These are phyloP conservation scores for Cistogaster globosa DNA, from an alignment of 2,888 invertebrate species.

Conservation along the genomic window DNA sequence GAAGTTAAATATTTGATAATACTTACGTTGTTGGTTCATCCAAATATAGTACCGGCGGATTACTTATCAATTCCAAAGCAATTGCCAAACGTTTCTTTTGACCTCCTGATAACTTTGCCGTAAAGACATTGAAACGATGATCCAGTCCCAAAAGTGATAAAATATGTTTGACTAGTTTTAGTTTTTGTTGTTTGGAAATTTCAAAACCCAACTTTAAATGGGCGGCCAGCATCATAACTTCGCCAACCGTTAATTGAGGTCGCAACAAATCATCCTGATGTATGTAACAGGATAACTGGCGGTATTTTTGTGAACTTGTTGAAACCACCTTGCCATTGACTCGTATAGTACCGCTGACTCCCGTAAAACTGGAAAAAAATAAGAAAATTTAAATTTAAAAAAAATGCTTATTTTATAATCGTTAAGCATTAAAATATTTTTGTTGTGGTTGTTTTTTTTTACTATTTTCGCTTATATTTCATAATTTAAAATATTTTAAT, in stretches of 20 bases:
- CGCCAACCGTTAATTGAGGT: conserved; percentile 89
- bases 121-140: conserved; percentile 87
- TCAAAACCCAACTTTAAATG: conserved; percentile 91
- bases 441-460: neutral
- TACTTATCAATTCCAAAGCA: conserved; percentile 92
- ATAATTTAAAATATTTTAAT: neutral
- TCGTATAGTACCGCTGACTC: conserved; percentile 88
- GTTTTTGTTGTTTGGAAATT: conserved; percentile 87
- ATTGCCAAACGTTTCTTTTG: conserved; percentile 92
- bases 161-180: conserved; percentile 89
- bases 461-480: conserved; percentile 5
- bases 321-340: conserved; percentile 87
- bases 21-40: conserved; percentile 94
- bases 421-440: too few species aligned
- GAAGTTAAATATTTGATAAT: too few species aligned
- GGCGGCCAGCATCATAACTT: conserved; percentile 92
- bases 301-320: conserved; percentile 87
- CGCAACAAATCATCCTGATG: conserved; percentile 92
- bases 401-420: too few species aligned
- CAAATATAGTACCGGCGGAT: conserved; percentile 93
- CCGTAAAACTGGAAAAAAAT: conserved; percentile 84
- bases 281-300: conserved; percentile 92
- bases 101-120: conserved; percentile 91
- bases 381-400: neutral
- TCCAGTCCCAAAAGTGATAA: conserved; percentile 89